Evolutionary conservation across 2,888 invertebrate species (phyloP), one percentile per base, ranked within the genome.

Genomic region (Drosophila melanocephala): DNA sequence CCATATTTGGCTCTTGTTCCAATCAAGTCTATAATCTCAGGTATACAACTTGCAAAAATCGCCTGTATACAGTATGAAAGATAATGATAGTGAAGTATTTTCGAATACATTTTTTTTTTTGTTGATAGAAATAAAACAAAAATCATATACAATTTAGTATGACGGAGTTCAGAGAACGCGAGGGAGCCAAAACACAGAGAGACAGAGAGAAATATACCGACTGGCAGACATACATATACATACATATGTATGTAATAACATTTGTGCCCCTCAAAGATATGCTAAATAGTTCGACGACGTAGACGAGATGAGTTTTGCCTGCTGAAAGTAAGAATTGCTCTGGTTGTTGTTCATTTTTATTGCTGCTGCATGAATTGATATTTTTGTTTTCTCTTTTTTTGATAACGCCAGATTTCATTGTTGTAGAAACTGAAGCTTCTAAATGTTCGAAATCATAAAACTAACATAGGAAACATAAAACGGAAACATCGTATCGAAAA

Each of bases 11-110:
- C 98, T 96, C 99, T 97, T 96, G 98, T 98, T 95, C 99, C 99
- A 96, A 99, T 98, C 96, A 99, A 98, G 96, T 99, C 99, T 96
- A 99, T 99, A 95, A 99, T 99, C 97, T 99, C 99, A 95, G 99
- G 99, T 95, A 99, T 99, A 97, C 99, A 99, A 97, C 98, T 99
- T 96, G 99, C 99, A 97, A 99, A 99, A 97, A 99, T 99, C 96
- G 99, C 99, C 99, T 99, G 93, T 93, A 91, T 92, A 92, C 90
- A 91, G 91, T 92, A 93, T 92, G 92, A 89, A 92, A 92, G 91
- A 92, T 91, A 85, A 83, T 89, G 89, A 90, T 88, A 88, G 87
- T 91, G 91, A 91, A 88, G 91, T 92, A 90, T 91, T 91, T 82
- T 84, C 82, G 87, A 74, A 56, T 76, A 72, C 57, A 39, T 26